phyloP scores from a whole-genome alignment of 2,797 vertebrate species.

The Apogon hyalosoma region DNA sequence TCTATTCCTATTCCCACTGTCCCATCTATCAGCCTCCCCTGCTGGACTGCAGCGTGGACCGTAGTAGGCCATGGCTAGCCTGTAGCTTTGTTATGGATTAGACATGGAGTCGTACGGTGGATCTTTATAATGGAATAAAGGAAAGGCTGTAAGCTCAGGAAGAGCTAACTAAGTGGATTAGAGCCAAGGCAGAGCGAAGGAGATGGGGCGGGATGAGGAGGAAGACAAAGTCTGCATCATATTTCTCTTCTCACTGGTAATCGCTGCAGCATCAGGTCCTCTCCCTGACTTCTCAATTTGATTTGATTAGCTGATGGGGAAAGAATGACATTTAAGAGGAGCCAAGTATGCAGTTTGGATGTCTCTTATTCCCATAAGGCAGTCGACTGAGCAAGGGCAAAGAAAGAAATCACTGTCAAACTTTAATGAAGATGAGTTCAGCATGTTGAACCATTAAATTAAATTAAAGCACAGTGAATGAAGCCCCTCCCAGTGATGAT shows the following conservation, averaged over 20 bases:
- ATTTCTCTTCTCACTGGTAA: constrained; percentile 65
- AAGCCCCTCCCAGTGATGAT: neutral
- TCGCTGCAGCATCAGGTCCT: constrained; percentile 64
- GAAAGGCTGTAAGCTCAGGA: constrained; percentile 76
- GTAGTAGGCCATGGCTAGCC: constrained; percentile 20
- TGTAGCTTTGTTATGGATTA: constrained; percentile 74
- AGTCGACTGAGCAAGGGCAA: constrained; percentile 41
- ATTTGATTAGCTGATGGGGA: constrained; percentile 72
- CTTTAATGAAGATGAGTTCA: constrained; percentile 6
- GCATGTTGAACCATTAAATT: constrained; percentile 4
- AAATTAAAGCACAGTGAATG: constrained; percentile 4
- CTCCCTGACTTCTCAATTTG: constrained; percentile 58
- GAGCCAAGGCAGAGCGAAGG: constrained; percentile 67
- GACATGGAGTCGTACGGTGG: constrained; percentile 70
- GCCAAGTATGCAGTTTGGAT: constrained; percentile 44
- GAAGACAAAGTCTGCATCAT: constrained; percentile 63
- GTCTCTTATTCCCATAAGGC: constrained; percentile 41
- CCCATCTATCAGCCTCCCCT: constrained; percentile 72
- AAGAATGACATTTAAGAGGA: constrained; percentile 65
- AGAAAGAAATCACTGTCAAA: constrained; percentile 3
- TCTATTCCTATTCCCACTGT: constrained; percentile 33
- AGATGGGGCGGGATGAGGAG: constrained; percentile 72
- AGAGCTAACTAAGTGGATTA: constrained; percentile 84
- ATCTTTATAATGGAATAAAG: constrained; percentile 84
- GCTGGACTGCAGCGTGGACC: constrained; percentile 47